phyloP scores from a whole-genome alignment of 2,797 vertebrate species.

The Gephyroberyx darwinii region DNA sequence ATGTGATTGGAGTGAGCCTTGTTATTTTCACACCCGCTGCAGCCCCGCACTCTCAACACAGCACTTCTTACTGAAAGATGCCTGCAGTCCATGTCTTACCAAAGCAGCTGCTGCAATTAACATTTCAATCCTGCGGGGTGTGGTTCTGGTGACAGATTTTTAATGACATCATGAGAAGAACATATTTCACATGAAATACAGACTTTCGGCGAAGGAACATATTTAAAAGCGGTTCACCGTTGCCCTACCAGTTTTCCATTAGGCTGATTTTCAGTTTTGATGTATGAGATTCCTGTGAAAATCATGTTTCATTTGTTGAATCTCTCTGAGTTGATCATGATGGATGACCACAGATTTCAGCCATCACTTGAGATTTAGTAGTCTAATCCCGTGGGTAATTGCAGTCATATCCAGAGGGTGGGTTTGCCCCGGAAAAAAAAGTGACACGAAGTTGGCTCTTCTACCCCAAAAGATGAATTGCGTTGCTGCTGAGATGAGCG shows the following conservation, averaged over 20 bases:
- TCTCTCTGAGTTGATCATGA: conserved; percentile 4
- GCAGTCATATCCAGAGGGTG: conserved; percentile 9
- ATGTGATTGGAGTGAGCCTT: conserved; percentile 4
- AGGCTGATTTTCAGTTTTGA: conserved; percentile 54
- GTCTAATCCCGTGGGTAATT: conserved; percentile 4
- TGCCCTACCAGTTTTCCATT: conserved; percentile 19
- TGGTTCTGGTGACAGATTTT: conserved; percentile 45
- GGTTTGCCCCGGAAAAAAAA: background rate
- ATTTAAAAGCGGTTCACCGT: background rate
- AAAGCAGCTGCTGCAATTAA: conserved; percentile 58
- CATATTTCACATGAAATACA: conserved; percentile 7
- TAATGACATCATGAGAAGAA: conserved; percentile 42
- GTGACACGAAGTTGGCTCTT: conserved; percentile 32
- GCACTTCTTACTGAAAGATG: conserved; percentile 22
- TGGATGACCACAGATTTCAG: conserved; percentile 6
- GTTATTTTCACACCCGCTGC: conserved; percentile 12
- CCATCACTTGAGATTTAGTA: conserved; percentile 11
- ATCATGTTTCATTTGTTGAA: conserved; percentile 20
- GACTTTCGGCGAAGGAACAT: background rate
- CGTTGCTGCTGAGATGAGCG: conserved; percentile 42
- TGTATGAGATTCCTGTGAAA: background rate
- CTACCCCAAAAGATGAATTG: conserved; percentile 8
- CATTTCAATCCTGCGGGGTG: conserved; percentile 52
- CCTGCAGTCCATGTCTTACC: conserved; percentile 23
- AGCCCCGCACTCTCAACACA: background rate